phyloP scores from a whole-genome alignment of 1,140 invertebrate genomes.

The Drosophila melanogaster region Release_6_plus_ISO1_MT NT_033779.5:8742001-8742500 shows the following conservation, averaged over 20 bases:
- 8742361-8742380: conserved; percentile 74
- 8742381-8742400: conserved; percentile 19
- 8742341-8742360: conserved; percentile 27
- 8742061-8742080: no score
- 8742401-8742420: not conserved
- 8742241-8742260: not conserved
- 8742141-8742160: no score
- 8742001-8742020: not conserved
- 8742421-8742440: conserved; percentile 67
- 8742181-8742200: not conserved
- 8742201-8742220: not conserved
- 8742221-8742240: not conserved
- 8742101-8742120: no score
- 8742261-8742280: not conserved
- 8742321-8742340: conserved; percentile 58
- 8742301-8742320: conserved; percentile 71
- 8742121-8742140: no score
- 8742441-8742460: conserved; percentile 83
- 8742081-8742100: no score
- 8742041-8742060: no score
- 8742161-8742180: not conserved
- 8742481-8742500: conserved; percentile 82
- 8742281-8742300: conserved; percentile 32
- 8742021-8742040: not conserved
- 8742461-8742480: conserved; percentile 83